These are phyloP conservation scores for Microctonus brassicae DNA, from an alignment of 2,888 invertebrate genomes.

Conservation along the genomic window DNA sequence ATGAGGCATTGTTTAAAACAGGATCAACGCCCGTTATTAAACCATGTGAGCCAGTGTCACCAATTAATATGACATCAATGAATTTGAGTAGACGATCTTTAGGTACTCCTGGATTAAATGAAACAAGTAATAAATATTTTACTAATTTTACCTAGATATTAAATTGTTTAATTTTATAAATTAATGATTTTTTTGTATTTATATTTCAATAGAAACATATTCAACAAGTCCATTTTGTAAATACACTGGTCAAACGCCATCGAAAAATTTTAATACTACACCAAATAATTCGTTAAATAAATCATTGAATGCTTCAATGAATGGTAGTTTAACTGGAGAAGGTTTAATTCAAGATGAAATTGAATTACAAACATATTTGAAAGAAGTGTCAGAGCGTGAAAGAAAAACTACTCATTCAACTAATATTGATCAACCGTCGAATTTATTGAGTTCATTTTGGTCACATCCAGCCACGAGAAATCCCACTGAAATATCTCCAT, in stretches of 20 bases:
- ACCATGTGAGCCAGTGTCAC: slow-evolving; percentile 48
- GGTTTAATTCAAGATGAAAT: slow-evolving; percentile 61
- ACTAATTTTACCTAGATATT: too few species aligned
- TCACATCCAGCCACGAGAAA: slow-evolving; percentile 71
- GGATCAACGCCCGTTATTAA: slow-evolving; percentile 39
- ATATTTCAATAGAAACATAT: slow-evolving; percentile 53
- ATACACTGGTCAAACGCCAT: slow-evolving; percentile 48
- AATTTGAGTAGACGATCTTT: slow-evolving; percentile 59
- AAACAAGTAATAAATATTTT: slow-evolving; percentile 51
- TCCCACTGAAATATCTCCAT: slow-evolving; percentile 70
- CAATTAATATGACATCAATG: slow-evolving; percentile 59
- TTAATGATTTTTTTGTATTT: not conserved
- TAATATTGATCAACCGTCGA: slow-evolving; percentile 69
- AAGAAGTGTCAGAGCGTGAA: slow-evolving; percentile 57
- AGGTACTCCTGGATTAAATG: slow-evolving; percentile 56
- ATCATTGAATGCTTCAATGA: slow-evolving; percentile 57
- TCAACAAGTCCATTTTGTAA: slow-evolving; percentile 57
- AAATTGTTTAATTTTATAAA: not conserved
- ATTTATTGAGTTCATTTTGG: slow-evolving; percentile 73
- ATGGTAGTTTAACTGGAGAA: slow-evolving; percentile 59
- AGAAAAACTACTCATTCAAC: slow-evolving; percentile 57
- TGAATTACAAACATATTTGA: slow-evolving; percentile 60
- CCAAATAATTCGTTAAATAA: slow-evolving; percentile 54
- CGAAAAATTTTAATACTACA: slow-evolving; percentile 52
- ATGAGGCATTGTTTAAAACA: slow-evolving; percentile 60